These are phyloP conservation scores for Quadroppia sp. DNA, from an alignment of 2,888 invertebrate species.

Conservation along the genomic window DNA sequence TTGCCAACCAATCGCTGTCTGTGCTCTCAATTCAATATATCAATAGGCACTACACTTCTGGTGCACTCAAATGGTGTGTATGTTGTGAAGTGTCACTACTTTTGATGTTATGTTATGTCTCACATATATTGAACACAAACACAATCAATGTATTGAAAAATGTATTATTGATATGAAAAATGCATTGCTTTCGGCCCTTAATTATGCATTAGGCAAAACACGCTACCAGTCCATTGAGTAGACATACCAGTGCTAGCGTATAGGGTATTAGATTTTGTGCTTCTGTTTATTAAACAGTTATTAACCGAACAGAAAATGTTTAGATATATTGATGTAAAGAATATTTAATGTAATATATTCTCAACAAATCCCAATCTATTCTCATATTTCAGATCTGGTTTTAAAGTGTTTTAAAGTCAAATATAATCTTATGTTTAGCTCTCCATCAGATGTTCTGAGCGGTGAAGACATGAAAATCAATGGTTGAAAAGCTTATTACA, in stretches of 20 bases:
- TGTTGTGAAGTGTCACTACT: constrained; percentile 5
- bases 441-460: constrained; percentile 19
- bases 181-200: not conserved
- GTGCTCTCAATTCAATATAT: constrained; percentile 6
- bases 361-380: not conserved
- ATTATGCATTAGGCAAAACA: constrained; percentile 34
- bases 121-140: not conserved
- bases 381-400: not conserved
- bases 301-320: too few relatives aligned
- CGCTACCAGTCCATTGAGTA: constrained; percentile 27
- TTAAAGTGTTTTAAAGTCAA: constrained; percentile 1
- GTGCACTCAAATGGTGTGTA: not conserved
- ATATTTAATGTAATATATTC: too few relatives aligned
- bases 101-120: constrained; percentile 2
- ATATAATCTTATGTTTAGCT: constrained; percentile 28
- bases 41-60: not conserved
- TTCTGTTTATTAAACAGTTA: too few relatives aligned
- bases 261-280: constrained; percentile 20
- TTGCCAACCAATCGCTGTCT: not conserved
- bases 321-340: not conserved
- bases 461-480: constrained; percentile 30
- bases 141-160: constrained; percentile 3
- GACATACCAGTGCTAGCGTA: not conserved
- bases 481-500: constrained; percentile 25
- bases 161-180: constrained; percentile 30